A percentile compares a stretch with the other conserved stretches of the same genome.
phyloP scores from a whole-genome alignment of 1,140 invertebrate genomes.

The Ladona fulva region DNA sequence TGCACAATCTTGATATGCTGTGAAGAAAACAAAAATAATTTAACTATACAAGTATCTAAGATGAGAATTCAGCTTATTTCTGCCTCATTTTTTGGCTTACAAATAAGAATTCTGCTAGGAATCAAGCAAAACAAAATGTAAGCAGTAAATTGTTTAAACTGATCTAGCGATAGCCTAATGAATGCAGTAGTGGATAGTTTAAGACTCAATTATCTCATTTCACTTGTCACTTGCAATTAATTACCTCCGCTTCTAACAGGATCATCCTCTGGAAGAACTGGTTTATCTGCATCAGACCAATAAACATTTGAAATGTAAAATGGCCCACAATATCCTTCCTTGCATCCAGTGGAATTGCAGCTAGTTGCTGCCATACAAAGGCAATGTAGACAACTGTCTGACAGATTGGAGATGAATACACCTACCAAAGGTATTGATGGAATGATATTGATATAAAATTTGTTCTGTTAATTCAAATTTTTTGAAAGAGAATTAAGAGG shows the following conservation, averaged over 20 bases:
- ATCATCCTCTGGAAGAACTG: slow-evolving; percentile 40
- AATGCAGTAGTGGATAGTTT: no score
- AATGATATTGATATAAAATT: neutral
- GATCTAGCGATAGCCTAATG: no score
- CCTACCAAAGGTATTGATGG: neutral
- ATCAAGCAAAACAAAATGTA: no score
- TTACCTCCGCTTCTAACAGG: slow-evolving; percentile 33
- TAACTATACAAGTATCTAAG: neutral
- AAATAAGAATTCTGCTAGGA: no score
- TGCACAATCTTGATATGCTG: slow-evolving; percentile 53
- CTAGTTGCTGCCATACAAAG: slow-evolving; percentile 46
- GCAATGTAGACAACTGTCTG: slow-evolving; percentile 44
- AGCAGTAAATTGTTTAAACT: no score
- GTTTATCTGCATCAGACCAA: slow-evolving; percentile 49
- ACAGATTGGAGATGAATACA: slow-evolving; percentile 22
- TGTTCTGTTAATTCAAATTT: no score
- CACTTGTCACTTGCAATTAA: no score
- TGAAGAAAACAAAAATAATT: slow-evolving; percentile 25
- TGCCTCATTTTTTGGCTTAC: no score
- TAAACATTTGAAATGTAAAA: slow-evolving; percentile 52
- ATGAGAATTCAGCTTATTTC: no score
- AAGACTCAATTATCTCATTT: no score
- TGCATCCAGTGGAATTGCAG: slow-evolving; percentile 44
- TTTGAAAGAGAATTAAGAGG: no score
- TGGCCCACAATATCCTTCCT: slow-evolving; percentile 46